These are phyloP conservation scores for Danio aesculapii DNA, from an alignment of 2,797 vertebrate genomes.

Conservation along the genomic window DNA sequence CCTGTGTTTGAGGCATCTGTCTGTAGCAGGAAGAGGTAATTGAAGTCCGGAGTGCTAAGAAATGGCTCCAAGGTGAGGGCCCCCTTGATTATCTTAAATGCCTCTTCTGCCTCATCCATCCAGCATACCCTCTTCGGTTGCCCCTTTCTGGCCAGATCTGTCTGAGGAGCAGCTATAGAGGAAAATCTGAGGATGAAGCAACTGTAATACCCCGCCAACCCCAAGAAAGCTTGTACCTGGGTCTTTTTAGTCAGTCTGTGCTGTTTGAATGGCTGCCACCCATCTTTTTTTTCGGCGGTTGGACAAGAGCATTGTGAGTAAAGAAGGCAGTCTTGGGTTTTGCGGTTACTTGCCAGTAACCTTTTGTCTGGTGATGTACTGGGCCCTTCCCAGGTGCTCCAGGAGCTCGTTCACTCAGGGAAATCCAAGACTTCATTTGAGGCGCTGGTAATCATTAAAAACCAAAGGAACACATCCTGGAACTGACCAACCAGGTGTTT, in stretches of 20 bases:
- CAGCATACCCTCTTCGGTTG: too few species aligned
- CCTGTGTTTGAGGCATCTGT: too few species aligned
- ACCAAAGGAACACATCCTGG: neutral
- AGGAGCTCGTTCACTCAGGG: too few species aligned
- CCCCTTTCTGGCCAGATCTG: too few species aligned
- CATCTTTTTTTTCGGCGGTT: too few species aligned
- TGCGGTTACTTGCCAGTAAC: neutral
- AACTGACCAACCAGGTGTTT: too few species aligned
- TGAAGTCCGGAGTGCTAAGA: too few species aligned
- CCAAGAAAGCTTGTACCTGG: neutral
- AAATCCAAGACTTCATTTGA: neutral
- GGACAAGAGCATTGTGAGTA: neutral
- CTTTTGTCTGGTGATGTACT: neutral
- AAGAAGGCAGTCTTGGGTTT: neutral
- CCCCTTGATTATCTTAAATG: neutral
- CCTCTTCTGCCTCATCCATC: too few species aligned
- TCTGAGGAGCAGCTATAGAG: neutral
- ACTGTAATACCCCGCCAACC: neutral
- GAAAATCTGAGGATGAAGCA: neutral
- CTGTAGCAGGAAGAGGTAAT: neutral
- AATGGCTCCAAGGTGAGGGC: too few species aligned
- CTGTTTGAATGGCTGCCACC: too few species aligned
- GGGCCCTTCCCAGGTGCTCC: neutral
- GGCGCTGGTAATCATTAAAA: neutral
- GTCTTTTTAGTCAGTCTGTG: neutral